Evolutionary conservation across 2,888 invertebrate species (phyloP), one percentile per base, ranked within the genome.

Genomic region (Caenorhabditis uteleia): DNA sequence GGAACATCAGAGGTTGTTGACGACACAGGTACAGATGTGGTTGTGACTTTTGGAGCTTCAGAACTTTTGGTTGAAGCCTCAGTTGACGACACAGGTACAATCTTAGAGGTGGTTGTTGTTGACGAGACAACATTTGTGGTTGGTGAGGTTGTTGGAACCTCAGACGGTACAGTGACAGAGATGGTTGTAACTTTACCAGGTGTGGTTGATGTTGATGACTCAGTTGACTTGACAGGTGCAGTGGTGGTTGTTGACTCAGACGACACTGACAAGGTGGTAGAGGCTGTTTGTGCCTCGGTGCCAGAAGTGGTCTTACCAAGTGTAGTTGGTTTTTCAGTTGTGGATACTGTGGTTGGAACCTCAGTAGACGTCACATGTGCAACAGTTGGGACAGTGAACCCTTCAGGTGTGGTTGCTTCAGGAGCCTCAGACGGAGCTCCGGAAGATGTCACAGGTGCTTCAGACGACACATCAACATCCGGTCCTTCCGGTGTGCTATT

Each of bases 21-120:
- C 18, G 27, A 26, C 23, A 27, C 21, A 10, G 46, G 14, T 49
- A 20, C 18, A 23, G 31, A 46, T 29, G 56, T 34, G 43, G 42
- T n/a, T 7, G 45, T 10, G 12, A 10, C 7, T 31, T 33, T 34
- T 18, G 42, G 38, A 39, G 50, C 31, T 47, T 39, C 23, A 38
- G 45, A 18, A 12, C 29, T 29, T 39, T 36, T 43, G 31, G 16
- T 33, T 2, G n/a, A 5, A 10, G 20, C n/a, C 8, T 10, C 14
- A 6, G 50, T 31, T 3, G 39, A n/a, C n/a, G n/a, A n/a, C n/a
- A n/a, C n/a, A n/a, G n/a, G n/a, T n/a, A 29, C n/a, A 27, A 23
- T 46, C n/a, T 46, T 33, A 21, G 31, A 20, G 48, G 18, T 36
- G 42, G 48, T 29, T 29, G 48, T 20, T 36, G 46, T 36, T 36